Evolutionary conservation across 2,888 invertebrate genomes (phyloP), one percentile per base, ranked within the genome.

Genomic region (Cephus nigrinus): DNA sequence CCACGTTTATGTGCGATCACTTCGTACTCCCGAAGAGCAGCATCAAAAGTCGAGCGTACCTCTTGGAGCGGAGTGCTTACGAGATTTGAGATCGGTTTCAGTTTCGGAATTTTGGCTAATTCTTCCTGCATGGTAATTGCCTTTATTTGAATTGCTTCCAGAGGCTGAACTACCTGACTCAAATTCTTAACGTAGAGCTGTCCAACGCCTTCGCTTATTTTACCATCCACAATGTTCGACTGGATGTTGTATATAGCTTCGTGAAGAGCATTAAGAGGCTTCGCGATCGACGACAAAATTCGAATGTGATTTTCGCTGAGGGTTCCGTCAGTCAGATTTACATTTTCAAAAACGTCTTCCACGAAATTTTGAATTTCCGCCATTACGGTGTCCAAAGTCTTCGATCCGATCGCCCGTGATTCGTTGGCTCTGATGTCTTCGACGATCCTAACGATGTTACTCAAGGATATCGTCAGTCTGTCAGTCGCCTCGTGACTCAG

Each of bases 191-290:
- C 75, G 32, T 71, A 75, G 0, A 68, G 75, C 68, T 74, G 78
- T 31, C 78, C 78, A 30, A 72, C 68, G 34, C 71, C 73, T 71
- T 78, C 75, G 68, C 75, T 75, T 15, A 75, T 40, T 35, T 78
- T 78, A n/a, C 73, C 75, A 1, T 75, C 68, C 9, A 78, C 68
- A 31, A 78, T 73, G 33, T 75, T 75, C 30, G 78, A 72, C 35
- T 78, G 78, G 55, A 78, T 78, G 3, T 40, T 75, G 12, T 69
- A 32, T 15, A 78, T 75, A 34, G 84, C 77, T 1, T 71, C 81
- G 30, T 82, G 80, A 0, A 86, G 74, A 4, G 82, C 78, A 4
- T 77, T 79, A 4, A 86, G 75, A 75, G 81, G 83, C 36, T 76
- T 79, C 69, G 84, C 81, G 15, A 86, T 71, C 15, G 69, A 78